A percentile compares a stretch with the other conserved stretches of the same genome.
Conservation (phyloP, 2,797 vertebrate genomes). For the Spheniscus humboldti region DNA sequence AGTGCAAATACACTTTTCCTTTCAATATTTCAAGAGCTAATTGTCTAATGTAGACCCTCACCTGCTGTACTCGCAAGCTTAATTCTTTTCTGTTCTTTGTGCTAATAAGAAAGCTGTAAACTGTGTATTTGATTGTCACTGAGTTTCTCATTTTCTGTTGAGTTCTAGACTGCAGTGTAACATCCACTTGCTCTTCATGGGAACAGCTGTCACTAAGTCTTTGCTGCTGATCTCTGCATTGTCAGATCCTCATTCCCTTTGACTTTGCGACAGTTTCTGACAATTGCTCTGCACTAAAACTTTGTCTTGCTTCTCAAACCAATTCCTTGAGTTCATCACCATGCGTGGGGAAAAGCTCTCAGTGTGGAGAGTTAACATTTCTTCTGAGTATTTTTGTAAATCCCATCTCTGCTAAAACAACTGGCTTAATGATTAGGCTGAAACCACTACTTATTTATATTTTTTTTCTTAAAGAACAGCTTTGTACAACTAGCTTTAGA, state of each 20-base stretch:
- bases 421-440: background rate
- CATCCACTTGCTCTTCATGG: background rate
- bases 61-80: background rate
- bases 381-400: background rate
- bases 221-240: background rate
- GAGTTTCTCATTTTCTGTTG: background rate
- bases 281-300: background rate
- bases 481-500: background rate
- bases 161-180: background rate
- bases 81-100: background rate
- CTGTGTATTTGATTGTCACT: background rate
- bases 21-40: background rate
- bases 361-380: background rate
- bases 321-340: background rate
- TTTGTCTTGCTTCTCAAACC: background rate
- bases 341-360: rapidly evolving
- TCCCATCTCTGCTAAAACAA: background rate
- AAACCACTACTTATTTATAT: background rate
- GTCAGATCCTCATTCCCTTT: background rate
- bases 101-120: background rate
- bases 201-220: background rate
- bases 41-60: background rate
- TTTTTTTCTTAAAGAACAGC: background rate
- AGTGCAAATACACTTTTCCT: background rate
- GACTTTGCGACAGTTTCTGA: background rate